These are phyloP conservation scores for Patella ulyssiponensis DNA, from an alignment of 2,888 invertebrate genomes.

Conservation along the genomic window DNA sequence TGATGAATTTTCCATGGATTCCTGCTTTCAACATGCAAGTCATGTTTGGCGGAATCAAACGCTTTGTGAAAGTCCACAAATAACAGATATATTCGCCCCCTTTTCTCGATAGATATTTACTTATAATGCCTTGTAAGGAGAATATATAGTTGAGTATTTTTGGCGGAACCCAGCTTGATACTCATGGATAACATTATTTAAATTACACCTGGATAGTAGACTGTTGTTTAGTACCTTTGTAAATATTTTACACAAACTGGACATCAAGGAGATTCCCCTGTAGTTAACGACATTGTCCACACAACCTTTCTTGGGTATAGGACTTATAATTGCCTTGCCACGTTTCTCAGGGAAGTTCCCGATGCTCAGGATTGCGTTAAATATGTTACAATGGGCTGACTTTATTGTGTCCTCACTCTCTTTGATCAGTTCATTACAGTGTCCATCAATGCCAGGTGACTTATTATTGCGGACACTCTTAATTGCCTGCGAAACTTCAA, in stretches of 20 bases:
- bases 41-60: background rate
- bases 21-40: too few relatives aligned
- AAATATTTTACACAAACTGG: background rate
- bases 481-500: background rate
- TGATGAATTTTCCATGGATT: conserved; percentile 9
- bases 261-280: background rate
- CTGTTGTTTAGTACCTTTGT: conserved; percentile 3
- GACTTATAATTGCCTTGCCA: background rate
- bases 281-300: background rate
- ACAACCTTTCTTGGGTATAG: too few relatives aligned
- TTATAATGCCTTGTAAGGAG: background rate
- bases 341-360: background rate
- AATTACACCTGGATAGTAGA: background rate
- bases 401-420: background rate
- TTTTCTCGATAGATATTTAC: too few relatives aligned
- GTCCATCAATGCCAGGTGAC: background rate
- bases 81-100: background rate
- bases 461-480: background rate
- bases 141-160: background rate
- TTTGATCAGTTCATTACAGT: background rate
- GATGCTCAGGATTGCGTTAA: background rate
- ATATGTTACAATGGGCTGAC: background rate
- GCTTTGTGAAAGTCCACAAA: background rate
- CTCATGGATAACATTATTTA: background rate
- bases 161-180: background rate